Conservation (phyloP, 2,797 vertebrate genomes). For the Sebastes melanostomus region DNA sequence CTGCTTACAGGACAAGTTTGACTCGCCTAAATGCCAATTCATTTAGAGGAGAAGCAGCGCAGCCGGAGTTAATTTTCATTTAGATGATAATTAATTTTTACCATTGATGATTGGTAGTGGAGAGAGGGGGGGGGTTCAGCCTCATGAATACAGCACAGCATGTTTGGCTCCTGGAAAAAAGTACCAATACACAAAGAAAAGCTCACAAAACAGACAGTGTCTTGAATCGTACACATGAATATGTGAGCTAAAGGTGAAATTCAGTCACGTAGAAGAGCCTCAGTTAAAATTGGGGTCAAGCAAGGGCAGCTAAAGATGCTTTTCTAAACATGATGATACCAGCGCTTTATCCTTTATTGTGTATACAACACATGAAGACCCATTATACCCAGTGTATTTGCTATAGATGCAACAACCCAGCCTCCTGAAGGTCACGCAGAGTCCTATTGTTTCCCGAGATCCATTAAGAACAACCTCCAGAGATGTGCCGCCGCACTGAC, state of each 20-base stretch:
- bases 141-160: background rate
- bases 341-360: background rate
- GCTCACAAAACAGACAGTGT: background rate
- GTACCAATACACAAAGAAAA: background rate
- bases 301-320: background rate
- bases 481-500: background rate
- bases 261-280: background rate
- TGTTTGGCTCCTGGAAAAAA: background rate
- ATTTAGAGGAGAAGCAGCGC: conserved; percentile 4
- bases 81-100: conserved; percentile 22
- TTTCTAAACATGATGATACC: conserved; percentile 27
- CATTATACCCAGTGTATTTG: background rate
- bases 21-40: conserved; percentile 11
- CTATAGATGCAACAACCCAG: background rate
- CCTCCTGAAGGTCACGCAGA: conserved; percentile 29
- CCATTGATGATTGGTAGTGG: background rate
- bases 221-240: background rate
- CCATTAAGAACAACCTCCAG: conserved; percentile 43
- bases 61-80: conserved; percentile 19
- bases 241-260: conserved; percentile 2
- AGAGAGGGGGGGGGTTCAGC: background rate
- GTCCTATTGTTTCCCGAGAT: conserved; percentile 42
- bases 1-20: conserved; percentile 19
- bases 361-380: background rate
- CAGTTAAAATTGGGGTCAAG: conserved; percentile 40